Evolutionary conservation across 2,888 invertebrate species (phyloP), one percentile per base, ranked within the genome.

Genomic region (Sturmia bella): DNA sequence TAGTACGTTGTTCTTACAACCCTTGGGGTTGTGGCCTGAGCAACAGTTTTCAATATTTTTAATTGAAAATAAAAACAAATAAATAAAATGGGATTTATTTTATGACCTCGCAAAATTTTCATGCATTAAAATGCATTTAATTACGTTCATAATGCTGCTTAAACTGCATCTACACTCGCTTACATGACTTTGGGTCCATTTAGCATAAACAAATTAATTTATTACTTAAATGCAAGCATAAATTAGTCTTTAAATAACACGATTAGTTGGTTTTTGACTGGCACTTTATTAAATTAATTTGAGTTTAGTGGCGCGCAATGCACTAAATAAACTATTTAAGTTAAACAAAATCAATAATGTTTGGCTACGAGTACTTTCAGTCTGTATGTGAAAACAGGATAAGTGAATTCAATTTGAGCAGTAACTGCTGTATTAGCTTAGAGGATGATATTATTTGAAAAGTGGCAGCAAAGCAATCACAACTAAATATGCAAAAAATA

Each of bases 271-370:
- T 57, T 66, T 64, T 48, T 56, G 56, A 57, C 64, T 64, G 24
- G 24, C 63, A 66, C 74, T 75, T 59, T 57, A 75, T 75, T 50
- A 75, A 66, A 75, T 75, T 75, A 57, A 75, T 75, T 50, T 75
- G 3, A 56, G n/a, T 48, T 50, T 48, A 57, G 45, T 66, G 19
- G 41, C 12, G 27, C 15, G 57, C n/a, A 19, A 11, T 19, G 5
- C 50, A 32, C 50, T n/a, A 57, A 75, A 66, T 75, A 57, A 66
- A 57, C 24, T 27, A 15, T 41, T 66, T 66, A 21, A 17, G 17
- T 17, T 52, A 17, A 15, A 50, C 0, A 50, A 59, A 72, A 61
- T 72, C 59, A 50, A 72, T 59, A 64, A 19, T 17, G 15, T 43
- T 21, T 11, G 43, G 32, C 1, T 37, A 13, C 21, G 41, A 12